Percentiles rank a stretch among this genome's conserved stretches.
These are phyloP conservation scores for Lontra canadensis DNA, from an alignment of 2,113 vertebrate species.

Conservation along the genomic window DNA sequence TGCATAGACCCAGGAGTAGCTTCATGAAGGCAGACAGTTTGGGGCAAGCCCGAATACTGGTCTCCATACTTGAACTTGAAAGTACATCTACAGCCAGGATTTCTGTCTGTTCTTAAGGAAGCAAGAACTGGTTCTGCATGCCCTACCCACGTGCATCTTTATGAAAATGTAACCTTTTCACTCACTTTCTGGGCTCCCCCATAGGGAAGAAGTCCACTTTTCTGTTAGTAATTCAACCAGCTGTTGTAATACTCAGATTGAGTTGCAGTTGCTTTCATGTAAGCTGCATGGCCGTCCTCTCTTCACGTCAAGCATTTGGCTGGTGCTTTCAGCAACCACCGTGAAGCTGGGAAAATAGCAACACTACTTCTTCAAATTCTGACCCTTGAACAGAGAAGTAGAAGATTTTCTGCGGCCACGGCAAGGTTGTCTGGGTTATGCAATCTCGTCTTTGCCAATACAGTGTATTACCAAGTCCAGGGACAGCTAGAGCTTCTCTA, in stretches of 20 bases:
- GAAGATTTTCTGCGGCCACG: slow-evolving; percentile 27
- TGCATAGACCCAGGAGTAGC: background rate
- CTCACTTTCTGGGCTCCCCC: slow-evolving; percentile 15
- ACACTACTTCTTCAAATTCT: background rate
- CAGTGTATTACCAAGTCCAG: slow-evolving; percentile 71
- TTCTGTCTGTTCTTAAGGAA: background rate
- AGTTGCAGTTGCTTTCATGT: background rate
- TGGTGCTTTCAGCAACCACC: background rate
- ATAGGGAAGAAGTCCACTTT: background rate
- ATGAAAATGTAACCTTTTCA: slow-evolving; percentile 59
- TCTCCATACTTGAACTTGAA: background rate
- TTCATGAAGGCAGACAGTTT: background rate
- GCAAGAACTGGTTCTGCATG: background rate
- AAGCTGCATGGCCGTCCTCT: background rate
- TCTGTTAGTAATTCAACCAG: background rate
- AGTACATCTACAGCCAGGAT: background rate
- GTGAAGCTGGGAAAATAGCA: slow-evolving; percentile 35
- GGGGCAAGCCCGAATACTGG: background rate
- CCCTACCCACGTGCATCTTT: background rate
- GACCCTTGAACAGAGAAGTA: background rate
- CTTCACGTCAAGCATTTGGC: slow-evolving; percentile 59
- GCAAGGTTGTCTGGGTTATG: slow-evolving; percentile 43
- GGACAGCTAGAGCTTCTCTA: slow-evolving; percentile 54
- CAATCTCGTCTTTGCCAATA: slow-evolving; percentile 60
- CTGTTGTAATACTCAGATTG: background rate